phyloP scores from a whole-genome alignment of 1,140 invertebrate genomes.

The Eufriesea mexicana region DNA sequence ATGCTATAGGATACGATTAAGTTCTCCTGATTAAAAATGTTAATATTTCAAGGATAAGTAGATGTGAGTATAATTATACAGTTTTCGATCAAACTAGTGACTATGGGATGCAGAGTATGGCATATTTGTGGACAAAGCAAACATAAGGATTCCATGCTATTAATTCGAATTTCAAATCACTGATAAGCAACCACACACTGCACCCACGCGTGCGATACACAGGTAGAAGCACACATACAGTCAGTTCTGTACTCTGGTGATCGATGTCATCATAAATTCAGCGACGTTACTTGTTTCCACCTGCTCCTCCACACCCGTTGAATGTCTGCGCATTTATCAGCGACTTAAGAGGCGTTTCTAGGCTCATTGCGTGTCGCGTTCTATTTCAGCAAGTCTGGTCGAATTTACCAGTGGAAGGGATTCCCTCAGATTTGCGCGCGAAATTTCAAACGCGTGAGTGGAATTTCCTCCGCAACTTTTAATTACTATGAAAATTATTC shows the following conservation, averaged over 20 bases:
- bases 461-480: not conserved
- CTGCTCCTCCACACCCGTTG: slow-evolving; percentile 30
- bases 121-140: not conserved
- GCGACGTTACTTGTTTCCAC: not conserved
- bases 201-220: not conserved
- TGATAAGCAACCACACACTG: slow-evolving; percentile 17
- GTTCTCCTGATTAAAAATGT: no score
- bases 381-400: slow-evolving; percentile 13
- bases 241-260: not conserved
- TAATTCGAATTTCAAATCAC: slow-evolving; percentile 17
- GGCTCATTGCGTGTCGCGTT: not conserved
- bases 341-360: slow-evolving; percentile 43
- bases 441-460: not conserved
- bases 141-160: not conserved
- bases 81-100: no score
- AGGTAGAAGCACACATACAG: not conserved
- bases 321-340: slow-evolving; percentile 55
- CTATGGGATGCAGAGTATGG: no score
- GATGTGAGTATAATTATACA: no score
- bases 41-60: no score
- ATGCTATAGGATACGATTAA: no score
- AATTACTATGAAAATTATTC: no score
- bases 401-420: not conserved
- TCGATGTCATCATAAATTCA: slow-evolving; percentile 48
- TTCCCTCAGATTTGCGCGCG: not conserved